Conservation (phyloP, 2,113 vertebrate genomes). For the Anoplopoma fimbria region DNA sequence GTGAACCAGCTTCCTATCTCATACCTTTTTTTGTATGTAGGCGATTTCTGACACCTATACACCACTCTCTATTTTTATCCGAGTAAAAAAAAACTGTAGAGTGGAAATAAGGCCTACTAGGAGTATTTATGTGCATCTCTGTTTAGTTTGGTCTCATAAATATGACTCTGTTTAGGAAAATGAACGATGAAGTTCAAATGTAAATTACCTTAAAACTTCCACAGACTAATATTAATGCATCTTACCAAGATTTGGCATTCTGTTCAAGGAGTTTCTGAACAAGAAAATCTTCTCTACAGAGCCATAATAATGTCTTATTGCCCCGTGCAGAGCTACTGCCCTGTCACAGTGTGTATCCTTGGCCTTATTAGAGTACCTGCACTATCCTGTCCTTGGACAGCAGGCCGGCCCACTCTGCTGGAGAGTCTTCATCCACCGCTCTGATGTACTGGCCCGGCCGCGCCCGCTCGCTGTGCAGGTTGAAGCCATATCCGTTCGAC, state of each 20-base stretch:
- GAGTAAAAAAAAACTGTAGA: neutral
- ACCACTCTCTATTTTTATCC: slow-evolving; percentile 47
- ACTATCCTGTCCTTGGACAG: slow-evolving; percentile 92
- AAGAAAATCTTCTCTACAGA: neutral
- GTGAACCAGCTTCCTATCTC: neutral
- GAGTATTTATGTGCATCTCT: slow-evolving; percentile 7
- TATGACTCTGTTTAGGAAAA: neutral
- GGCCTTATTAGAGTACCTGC: slow-evolving; percentile 83
- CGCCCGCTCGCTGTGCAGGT: slow-evolving; percentile 95
- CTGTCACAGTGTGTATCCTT: neutral
- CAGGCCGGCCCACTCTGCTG: slow-evolving; percentile 89
- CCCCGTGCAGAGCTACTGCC: neutral
- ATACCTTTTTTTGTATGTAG: neutral
- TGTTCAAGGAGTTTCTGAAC: neutral
- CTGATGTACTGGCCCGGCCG: slow-evolving; percentile 93
- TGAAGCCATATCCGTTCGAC: slow-evolving; percentile 92
- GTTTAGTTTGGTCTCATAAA: neutral
- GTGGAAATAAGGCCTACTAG: slow-evolving; percentile 40
- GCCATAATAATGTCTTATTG: neutral
- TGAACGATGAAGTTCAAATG: neutral
- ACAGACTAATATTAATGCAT: neutral
- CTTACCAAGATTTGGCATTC: neutral
- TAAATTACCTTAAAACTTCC: neutral
- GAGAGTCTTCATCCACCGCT: slow-evolving; percentile 90
- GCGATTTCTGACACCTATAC: neutral